Evolutionary conservation across 2,797 vertebrate species (phyloP), one percentile per base, ranked within the genome.

Genomic region (Platyrinchus mystaceus): DNA sequence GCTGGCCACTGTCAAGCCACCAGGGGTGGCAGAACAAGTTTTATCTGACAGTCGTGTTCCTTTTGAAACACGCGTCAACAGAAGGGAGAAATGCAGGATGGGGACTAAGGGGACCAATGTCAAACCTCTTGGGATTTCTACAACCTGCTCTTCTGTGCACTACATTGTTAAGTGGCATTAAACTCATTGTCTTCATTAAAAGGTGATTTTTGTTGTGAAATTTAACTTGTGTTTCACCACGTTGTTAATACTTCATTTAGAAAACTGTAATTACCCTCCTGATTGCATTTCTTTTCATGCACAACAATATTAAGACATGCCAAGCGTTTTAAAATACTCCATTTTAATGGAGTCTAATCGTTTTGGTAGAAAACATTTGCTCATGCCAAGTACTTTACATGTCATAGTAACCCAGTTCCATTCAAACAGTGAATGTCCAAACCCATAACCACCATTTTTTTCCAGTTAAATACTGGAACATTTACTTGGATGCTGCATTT

Each of bases 291-390:
- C 16, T 56, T 84, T 53, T 59, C 43, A 23, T 17, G 14, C 10
- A n/a, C 23, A n/a, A 75, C 71, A 71, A 81, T 55, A 46, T 17
- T 41, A 44, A 69, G 43, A 28, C 0, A 0, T 26, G 4, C 1
- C 62, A 71, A 69, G 9, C 9, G 19, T 58, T 85, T 82, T 24
- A n/a, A 74, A 78, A 55, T 21, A 28, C 14, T 90, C 34, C 10
- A 21, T 63, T 84, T 76, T 68, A 90, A 78, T 20, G 28, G 14
- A 41, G 32, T 14, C 22, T 74, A 46, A 43, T n/a, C 41, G 37
- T 55, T 77, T 87, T 43, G 24, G 16, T 52, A 74, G 73, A 87
- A 89, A 47, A n/a, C 20, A 63, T 69, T 75, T 69, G 8, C 15
- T 83, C 4, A 2, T 67, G 37, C 28, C 52, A 52, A 80, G 46